These are phyloP conservation scores for Apodemia mormo DNA, from an alignment of 2,888 invertebrate genomes.

Conservation along the genomic window DNA sequence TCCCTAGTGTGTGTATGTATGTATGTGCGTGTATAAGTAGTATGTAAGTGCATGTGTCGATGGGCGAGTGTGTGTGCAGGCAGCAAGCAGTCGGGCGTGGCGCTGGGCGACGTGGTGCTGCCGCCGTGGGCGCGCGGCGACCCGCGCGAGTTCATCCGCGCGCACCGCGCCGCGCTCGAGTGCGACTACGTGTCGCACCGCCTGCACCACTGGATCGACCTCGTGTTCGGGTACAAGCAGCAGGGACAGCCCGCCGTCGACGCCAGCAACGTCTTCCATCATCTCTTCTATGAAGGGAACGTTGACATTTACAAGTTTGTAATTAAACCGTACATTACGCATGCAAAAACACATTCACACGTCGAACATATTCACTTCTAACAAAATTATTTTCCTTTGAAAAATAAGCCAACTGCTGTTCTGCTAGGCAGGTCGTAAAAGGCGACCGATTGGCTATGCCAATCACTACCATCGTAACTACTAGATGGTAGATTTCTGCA, in stretches of 20 bases:
- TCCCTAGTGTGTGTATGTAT: too few species aligned
- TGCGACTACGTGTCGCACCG: constrained; percentile 98
- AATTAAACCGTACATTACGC: neutral
- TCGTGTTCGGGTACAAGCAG: constrained; percentile 98
- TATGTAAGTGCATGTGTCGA: too few species aligned
- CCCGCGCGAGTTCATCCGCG: constrained; percentile 96
- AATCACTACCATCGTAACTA: too few species aligned
- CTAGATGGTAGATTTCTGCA: too few species aligned
- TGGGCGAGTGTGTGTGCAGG: constrained; percentile 73
- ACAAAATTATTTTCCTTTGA: too few species aligned
- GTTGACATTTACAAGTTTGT: constrained; percentile 97
- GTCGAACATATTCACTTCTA: too few species aligned
- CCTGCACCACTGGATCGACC: constrained; percentile 99
- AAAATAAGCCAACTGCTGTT: too few species aligned
- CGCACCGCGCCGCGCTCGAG: constrained; percentile 96
- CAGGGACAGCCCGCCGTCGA: constrained; percentile 95
- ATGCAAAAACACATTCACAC: too few species aligned
- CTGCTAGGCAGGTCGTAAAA: too few species aligned
- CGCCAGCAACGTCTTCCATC: constrained; percentile 98
- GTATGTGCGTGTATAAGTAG: too few species aligned
- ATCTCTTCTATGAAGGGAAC: constrained; percentile 99
- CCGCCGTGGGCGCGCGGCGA: constrained; percentile 99
- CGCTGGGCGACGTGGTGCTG: constrained; percentile 93
- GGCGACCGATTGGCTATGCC: too few species aligned
- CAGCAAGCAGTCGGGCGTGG: constrained; percentile 97